These are phyloP conservation scores for Dicyrtomina minuta DNA, from an alignment of 2,888 invertebrate genomes.

Conservation along the genomic window DNA sequence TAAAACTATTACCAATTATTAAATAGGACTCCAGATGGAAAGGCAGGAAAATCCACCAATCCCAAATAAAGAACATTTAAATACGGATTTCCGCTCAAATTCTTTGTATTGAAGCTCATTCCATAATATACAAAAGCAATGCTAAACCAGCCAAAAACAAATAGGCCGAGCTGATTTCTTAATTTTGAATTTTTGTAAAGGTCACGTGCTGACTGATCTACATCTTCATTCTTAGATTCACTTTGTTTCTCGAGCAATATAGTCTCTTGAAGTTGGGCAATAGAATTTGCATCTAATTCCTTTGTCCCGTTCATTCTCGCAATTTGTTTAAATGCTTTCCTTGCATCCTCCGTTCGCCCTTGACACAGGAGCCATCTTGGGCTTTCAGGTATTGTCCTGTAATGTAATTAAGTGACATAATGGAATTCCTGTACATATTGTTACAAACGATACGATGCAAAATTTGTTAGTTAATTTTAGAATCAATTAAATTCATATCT, in stretches of 20 bases:
- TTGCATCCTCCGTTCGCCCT: constrained; percentile 40
- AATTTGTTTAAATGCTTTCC: constrained; percentile 36
- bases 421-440: no score
- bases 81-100: constrained; percentile 43
- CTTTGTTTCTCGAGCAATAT: constrained; percentile 4
- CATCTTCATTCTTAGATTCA: not conserved
- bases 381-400: constrained; percentile 45
- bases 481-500: no score
- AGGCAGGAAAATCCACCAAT: constrained; percentile 39
- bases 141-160: constrained; percentile 37
- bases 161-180: constrained; percentile 14
- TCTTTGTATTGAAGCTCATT: constrained; percentile 48
- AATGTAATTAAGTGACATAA: no score
- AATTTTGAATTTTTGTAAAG: not conserved
- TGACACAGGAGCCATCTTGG: constrained; percentile 45
- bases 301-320: constrained; percentile 40
- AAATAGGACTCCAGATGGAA: not conserved
- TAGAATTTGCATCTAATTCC: constrained; percentile 14
- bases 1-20: constrained; percentile 14
- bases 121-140: constrained; percentile 38
- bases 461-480: no score
- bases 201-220: not conserved
- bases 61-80: constrained; percentile 49
- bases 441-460: no score
- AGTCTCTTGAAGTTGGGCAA: constrained; percentile 34